Conservation (phyloP, 2,888 invertebrate genomes). For the Drosophila antonietae region DNA sequence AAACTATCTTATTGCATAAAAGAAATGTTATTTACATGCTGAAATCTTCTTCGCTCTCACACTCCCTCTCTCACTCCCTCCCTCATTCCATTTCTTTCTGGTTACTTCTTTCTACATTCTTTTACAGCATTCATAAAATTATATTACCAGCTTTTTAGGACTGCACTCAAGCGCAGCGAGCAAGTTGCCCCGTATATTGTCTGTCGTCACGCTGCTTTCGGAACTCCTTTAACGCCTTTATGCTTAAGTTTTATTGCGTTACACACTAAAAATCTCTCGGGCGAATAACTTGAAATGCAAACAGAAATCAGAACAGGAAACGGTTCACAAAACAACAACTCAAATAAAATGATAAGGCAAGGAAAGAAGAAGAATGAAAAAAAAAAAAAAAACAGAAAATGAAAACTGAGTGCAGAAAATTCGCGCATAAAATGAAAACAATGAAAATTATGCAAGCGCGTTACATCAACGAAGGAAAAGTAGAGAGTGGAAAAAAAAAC, state of each 20-base stretch:
- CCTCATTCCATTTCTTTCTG: neutral
- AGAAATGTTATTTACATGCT: constrained; percentile 17
- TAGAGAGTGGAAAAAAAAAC: constrained; percentile 11
- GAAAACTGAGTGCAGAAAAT: constrained; percentile 59
- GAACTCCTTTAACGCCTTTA: constrained; percentile 48
- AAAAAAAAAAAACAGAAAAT: neutral
- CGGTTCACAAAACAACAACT: constrained; percentile 34
- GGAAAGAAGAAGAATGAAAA: neutral
- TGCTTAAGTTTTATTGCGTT: constrained; percentile 71
- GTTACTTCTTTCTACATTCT: constrained; percentile 11
- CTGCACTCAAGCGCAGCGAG: constrained; percentile 35
- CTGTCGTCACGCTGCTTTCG: neutral
- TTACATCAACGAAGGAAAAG: constrained; percentile 38
- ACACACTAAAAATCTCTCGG: constrained; percentile 63
- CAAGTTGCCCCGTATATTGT: constrained; percentile 3
- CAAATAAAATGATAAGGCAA: constrained; percentile 32
- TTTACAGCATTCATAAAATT: constrained; percentile 58
- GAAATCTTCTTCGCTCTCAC: constrained; percentile 6
- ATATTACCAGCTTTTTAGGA: constrained; percentile 44
- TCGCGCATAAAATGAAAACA: constrained; percentile 76
- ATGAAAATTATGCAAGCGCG: constrained; percentile 79
- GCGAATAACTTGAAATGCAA: constrained; percentile 74
- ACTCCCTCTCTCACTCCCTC: neutral
- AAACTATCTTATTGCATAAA: constrained; percentile 9
- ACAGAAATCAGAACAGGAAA: constrained; percentile 76